Percentiles rank a stretch among this genome's conserved stretches.
Conservation (phyloP, 1,140 invertebrate species). For the Homarus americanus region DNA sequence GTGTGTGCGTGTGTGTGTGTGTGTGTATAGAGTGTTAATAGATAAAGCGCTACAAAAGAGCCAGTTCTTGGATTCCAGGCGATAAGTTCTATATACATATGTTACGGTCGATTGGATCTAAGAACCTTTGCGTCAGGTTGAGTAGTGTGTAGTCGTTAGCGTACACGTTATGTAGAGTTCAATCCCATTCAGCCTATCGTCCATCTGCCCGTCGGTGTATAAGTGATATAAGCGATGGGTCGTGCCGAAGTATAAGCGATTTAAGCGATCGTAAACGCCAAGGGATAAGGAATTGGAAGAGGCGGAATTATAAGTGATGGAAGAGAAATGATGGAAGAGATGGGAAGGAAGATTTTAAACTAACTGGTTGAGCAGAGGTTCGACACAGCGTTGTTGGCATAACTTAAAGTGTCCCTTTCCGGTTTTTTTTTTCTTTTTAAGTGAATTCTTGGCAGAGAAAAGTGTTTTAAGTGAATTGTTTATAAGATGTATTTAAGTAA, state of each 20-base stretch:
- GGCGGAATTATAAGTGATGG: background rate
- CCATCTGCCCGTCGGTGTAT: constrained; percentile 33
- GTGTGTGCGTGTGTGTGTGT: background rate
- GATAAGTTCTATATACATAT: too few species aligned
- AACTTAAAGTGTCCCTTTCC: background rate
- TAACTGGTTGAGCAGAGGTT: too few species aligned
- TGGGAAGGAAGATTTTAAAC: background rate
- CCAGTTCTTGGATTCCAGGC: too few species aligned
- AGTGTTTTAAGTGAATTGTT: too few species aligned
- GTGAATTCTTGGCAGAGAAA: too few species aligned
- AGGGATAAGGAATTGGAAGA: background rate
- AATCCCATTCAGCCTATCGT: constrained; percentile 30
- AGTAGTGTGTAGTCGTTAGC: background rate
- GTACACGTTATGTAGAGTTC: constrained; percentile 28
- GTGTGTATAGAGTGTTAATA: too few species aligned
- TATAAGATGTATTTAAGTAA: too few species aligned
- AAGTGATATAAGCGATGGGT: constrained; percentile 52
- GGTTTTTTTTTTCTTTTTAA: too few species aligned
- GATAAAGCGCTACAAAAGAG: too few species aligned
- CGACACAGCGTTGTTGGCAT: background rate
- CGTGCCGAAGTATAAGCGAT: background rate
- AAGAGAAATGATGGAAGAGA: too few species aligned
- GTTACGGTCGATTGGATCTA: background rate
- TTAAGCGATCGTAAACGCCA: background rate
- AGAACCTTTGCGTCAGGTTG: background rate